Evolutionary conservation across 2,113 vertebrate species (phyloP), one percentile per base, ranked within the genome.

Genomic region (Illadopsis cleaveri): DNA sequence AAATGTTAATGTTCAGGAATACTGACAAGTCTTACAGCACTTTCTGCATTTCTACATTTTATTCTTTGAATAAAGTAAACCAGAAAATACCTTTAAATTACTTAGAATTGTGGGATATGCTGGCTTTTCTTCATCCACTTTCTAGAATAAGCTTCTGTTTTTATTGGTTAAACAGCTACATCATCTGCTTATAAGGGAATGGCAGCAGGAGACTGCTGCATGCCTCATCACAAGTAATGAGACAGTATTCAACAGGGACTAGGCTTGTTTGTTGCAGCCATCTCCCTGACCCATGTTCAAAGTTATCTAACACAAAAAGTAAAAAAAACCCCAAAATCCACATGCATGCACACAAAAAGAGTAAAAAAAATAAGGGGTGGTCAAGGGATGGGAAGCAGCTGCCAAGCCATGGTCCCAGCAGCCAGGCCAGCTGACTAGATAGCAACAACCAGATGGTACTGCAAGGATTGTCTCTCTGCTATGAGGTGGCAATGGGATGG

Each of bases 401-500:
- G 99, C 98, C 98, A 96, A 96, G 97, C 96, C 97, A 97, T 84
- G 68, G 97, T 99, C 98, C 97, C 98, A 98, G 98, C 98, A 99
- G 98, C 98, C 96, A 86, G 96, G 96, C 98, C 99, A 99, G 98
- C 99, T 99, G 99, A 99, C 98, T 98, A 98, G 98, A 98, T 97
- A 98, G 98, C 98, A 98, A 97, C 98, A 98, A 98, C 98, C 99
- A 99, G 99, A 99, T 99, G 99, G 99, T 95, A 98, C 98, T 98
- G 98, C 97, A 98, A 98, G 97, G 98, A 98, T 98, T 99, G 98
- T 99, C 98, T 99, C 98, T 98, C 98, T 97, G 98, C 98, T 98
- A 95, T 97, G 98, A 99, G 99, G 98, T 99, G 99, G 99, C 99
- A 99, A 98, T 97, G 98, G 98, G 99, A 99, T 99, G 99, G 99